phyloP scores from a whole-genome alignment of 1,140 invertebrate species.

The Epicauta chinensis region DNA sequence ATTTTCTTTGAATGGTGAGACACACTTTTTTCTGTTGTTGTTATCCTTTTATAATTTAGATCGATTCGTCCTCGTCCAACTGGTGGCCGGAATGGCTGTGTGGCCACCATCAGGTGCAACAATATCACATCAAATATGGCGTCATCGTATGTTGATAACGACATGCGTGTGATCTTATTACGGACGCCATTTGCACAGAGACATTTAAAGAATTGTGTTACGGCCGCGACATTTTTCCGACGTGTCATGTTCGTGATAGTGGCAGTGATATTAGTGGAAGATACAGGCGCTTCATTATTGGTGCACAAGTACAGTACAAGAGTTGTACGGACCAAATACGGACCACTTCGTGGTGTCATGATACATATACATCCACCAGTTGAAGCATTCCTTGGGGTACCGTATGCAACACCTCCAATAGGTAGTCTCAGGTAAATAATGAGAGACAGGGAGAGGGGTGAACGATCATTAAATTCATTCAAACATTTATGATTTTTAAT shows the following conservation, averaged over 20 bases:
- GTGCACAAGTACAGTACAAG: slow-evolving; percentile 70
- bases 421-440: slow-evolving; percentile 60
- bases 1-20: too few species aligned
- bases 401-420: slow-evolving; percentile 80
- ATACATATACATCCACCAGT: slow-evolving; percentile 71
- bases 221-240: slow-evolving; percentile 24
- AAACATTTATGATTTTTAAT: not conserved
- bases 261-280: slow-evolving; percentile 46
- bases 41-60: too few species aligned
- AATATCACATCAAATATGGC: not conserved
- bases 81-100: too few species aligned
- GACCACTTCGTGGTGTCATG: slow-evolving; percentile 74
- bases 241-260: slow-evolving; percentile 31
- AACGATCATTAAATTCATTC: slow-evolving; percentile 11
- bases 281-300: slow-evolving; percentile 43
- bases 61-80: slow-evolving; percentile 1
- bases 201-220: slow-evolving; percentile 22
- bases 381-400: slow-evolving; percentile 91
- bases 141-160: slow-evolving; percentile 30
- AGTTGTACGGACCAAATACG: slow-evolving; percentile 81
- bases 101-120: slow-evolving; percentile 5
- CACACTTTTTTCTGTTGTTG: too few species aligned
- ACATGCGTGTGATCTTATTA: slow-evolving; percentile 31
- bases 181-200: slow-evolving; percentile 19
- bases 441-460: too few species aligned